Evolutionary conservation across 1,140 invertebrate genomes (phyloP), one percentile per base, ranked within the genome.

Genomic region (Leptinotarsa lineolata): DNA sequence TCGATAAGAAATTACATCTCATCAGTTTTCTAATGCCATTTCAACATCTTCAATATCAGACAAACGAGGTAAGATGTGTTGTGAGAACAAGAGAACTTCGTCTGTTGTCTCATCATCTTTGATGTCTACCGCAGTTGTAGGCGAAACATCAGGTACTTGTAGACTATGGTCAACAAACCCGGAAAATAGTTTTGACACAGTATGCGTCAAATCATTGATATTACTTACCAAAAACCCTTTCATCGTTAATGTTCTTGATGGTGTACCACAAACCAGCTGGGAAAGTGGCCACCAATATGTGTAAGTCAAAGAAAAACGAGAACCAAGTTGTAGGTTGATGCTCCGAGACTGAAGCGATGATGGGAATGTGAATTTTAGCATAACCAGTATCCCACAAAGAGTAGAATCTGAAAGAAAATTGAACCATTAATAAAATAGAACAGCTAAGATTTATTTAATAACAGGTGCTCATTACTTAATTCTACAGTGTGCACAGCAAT

Each of bases 241-340:
- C 97, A 85, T 99, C 98, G 83, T 98, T 99, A 74, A 99, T 90
- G 81, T 98, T 92, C 85, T 98, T 98, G 78, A 99, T 95, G 87
- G 96, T 98, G 83, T 99, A 99, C 97, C 97, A 99, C 4, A 99
- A 88, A 5, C 98, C 98, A 61, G 97, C 97, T 0, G 98, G 98
- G 86, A 99, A 99, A 0, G 96, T 95, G 77, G 95, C 93, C 0
- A 98, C 94, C 20, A 99, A 88, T 76, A 99, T 94, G 83, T 99
- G 98, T n/a, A 99, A 88, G 86, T 99, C 98, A 85, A 99, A 99
- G 89, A 99, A 99, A 86, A 99, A 99, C 2, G 97, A 98, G 80
- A 96, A 97, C 98, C 98, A 99, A 0, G 98, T 99, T 1, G 98
- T 99, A 0, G 98, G 98, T 85, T 99, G 98, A 91, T 99, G 98